Base-by-base conservation (phyloP, 2,113 vertebrate genomes). In the Phainopepla nitens region DNA sequence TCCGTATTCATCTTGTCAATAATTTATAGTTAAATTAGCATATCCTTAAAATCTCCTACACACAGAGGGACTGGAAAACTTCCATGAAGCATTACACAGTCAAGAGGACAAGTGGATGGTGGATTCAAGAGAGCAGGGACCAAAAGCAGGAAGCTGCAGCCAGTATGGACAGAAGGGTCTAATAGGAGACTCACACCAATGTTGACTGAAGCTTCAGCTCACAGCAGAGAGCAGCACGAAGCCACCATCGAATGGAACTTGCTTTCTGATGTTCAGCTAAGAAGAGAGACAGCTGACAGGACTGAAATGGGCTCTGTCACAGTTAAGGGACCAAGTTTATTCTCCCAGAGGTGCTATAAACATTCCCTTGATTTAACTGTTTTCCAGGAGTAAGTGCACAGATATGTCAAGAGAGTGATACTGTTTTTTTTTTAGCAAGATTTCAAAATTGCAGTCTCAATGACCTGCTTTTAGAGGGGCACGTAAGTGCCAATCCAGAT, bases 1-100 rank as follows among this genome's bases (percentile, higher is more conserved):
- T 96, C 89, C 73, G 3, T 87, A 54, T 79, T 65, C 94, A 61
- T 53, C 89, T 78, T 69, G 66, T 97, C 84, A 96, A 96, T 95
- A 91, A 96, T 97, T 96, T 92, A 97, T 39, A 78, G 50, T 51
- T 58, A 87, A 86, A 97, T 97, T 93, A 91, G 70, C 95, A 95
- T 93, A 60, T 35, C 39, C 57, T 89, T 94, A 50, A 89, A 91
- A 87, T 85, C 41, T 53, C 64, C 80, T 51, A 14, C 28, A 23
- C 28, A 44, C 6, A 39, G 65, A 39, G 53, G 57, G 83, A 87
- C 87, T 72, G 61, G 89, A 77, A 91, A 96, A 82, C 69, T 93
- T 97, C 75, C 84, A 72, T 3, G 29, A 66, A 62, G 57, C 21
- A 36, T 85, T 93, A 58, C n/a, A 62, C 53, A 90, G 9, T 27